Evolutionary conservation across 1,140 invertebrate species (phyloP).

Genomic region (Papilio polyxenes): DNA sequence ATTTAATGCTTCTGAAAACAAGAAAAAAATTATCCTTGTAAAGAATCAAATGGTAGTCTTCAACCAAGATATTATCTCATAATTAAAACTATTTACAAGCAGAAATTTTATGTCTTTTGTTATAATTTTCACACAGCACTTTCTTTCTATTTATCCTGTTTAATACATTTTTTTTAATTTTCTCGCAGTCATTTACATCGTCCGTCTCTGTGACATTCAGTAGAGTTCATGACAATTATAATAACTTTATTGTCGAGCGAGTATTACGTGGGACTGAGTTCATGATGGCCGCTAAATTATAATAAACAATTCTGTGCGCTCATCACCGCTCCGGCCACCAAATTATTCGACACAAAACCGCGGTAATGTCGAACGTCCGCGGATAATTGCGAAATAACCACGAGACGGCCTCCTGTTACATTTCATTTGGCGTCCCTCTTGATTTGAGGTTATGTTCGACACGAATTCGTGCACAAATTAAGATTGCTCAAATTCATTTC

Average conservation of each 20-base stretch:
- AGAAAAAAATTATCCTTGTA: not conserved
- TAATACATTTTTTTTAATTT: conserved; percentile 44
- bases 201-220: conserved; percentile 49
- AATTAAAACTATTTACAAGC: not conserved
- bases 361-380: conserved; percentile 73
- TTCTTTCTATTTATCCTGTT: conserved; percentile 33
- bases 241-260: conserved; percentile 73
- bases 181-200: conserved; percentile 40
- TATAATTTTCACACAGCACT: conserved; percentile 22
- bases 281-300: conserved; percentile 73
- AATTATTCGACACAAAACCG: conserved; percentile 75
- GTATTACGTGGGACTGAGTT: conserved; percentile 68
- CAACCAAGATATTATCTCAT: not conserved
- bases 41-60: not conserved
- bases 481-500: conserved; percentile 12
- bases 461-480: conserved; percentile 48
- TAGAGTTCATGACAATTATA: conserved; percentile 69
- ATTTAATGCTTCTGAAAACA: not conserved
- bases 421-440: conserved; percentile 69
- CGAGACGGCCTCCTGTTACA: conserved; percentile 64
- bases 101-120: conserved; percentile 27
- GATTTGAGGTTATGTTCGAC: conserved; percentile 58
- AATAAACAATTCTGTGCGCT: conserved; percentile 77
- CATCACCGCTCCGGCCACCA: conserved; percentile 67
- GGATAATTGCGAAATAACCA: conserved; percentile 77